These are phyloP conservation scores for Lamellibrachia luymesi DNA, from an alignment of 1,140 invertebrate genomes.

Conservation along the genomic window DNA sequence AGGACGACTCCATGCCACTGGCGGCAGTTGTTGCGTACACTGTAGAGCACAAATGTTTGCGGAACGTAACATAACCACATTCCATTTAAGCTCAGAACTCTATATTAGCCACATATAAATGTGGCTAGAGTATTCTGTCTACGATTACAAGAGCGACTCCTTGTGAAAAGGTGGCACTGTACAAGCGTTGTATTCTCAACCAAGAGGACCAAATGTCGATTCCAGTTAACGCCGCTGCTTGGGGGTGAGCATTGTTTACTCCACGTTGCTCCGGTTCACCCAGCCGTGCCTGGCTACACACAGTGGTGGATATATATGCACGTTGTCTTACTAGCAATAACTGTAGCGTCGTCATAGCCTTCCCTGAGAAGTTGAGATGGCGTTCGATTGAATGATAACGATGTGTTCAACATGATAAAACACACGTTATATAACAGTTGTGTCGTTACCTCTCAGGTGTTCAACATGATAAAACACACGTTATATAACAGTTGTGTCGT, in stretches of 20 bases:
- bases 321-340: neutral
- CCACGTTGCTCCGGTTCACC: neutral
- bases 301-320: neutral
- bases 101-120: no score
- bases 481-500: no score
- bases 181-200: neutral
- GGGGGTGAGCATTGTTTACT: neutral
- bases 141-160: no score
- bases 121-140: no score
- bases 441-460: no score
- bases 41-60: slow-evolving; percentile 36
- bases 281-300: neutral
- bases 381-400: neutral
- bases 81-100: no score
- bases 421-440: no score
- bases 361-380: no score
- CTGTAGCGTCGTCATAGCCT: neutral
- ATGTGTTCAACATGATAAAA: no score
- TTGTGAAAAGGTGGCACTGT: no score
- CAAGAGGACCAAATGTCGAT: neutral
- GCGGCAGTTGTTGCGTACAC: slow-evolving; percentile 70
- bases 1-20: slow-evolving; percentile 64
- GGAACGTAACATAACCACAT: no score
- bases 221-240: neutral
- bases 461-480: no score